These are phyloP conservation scores for Orcinus orca DNA, from an alignment of 2,113 vertebrate genomes.

Conservation along the genomic window DNA sequence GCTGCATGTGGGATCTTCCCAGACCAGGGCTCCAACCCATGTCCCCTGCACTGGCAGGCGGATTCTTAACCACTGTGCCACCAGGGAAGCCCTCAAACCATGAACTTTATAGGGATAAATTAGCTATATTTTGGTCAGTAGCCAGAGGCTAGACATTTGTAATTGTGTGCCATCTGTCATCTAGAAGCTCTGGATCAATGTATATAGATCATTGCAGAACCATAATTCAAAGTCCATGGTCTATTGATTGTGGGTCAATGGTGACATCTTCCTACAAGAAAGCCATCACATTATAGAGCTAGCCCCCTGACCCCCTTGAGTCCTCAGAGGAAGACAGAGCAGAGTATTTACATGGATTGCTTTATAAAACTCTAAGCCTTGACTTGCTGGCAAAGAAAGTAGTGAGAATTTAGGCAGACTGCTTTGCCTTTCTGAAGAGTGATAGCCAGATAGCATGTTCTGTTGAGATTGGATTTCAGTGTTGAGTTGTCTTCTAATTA, in stretches of 20 bases:
- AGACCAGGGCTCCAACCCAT: neutral
- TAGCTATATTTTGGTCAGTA: neutral
- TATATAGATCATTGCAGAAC: neutral
- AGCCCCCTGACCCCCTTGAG: fast-evolving
- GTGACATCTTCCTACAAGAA: neutral
- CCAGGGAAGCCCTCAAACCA: neutral
- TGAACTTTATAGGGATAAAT: neutral
- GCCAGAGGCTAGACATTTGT: neutral
- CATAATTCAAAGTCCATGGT: neutral
- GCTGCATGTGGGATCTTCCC: neutral
- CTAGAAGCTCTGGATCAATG: neutral
- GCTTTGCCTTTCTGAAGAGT: neutral
- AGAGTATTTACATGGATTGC: neutral
- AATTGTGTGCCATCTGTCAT: neutral
- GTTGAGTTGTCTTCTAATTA: slow-evolving; percentile 11
- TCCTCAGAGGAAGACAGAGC: neutral
- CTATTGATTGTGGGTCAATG: neutral
- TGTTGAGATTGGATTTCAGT: slow-evolving; percentile 34
- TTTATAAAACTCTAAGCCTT: neutral
- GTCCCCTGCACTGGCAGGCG: neutral
- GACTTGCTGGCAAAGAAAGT: neutral
- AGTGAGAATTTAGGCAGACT: neutral
- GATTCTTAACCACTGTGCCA: neutral
- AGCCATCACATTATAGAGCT: neutral
- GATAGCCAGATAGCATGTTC: neutral